Conservation (phyloP, 2,888 invertebrate genomes). For the Cabera pusaria region DNA sequence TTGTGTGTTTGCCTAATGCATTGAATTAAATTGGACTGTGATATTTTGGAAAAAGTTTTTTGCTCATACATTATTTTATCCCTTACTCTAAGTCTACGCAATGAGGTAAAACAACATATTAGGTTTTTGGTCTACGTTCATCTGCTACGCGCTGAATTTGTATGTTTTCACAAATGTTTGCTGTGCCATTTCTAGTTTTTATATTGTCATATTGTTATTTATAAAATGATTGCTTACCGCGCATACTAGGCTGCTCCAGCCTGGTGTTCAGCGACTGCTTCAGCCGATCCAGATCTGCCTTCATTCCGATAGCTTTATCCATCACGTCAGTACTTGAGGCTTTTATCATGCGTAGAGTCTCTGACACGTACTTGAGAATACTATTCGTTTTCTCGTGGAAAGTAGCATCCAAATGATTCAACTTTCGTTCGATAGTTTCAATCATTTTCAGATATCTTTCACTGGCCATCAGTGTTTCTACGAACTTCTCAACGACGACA, state of each 20-base stretch:
- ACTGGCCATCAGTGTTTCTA: slow-evolving; percentile 63
- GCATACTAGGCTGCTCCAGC: slow-evolving; percentile 38
- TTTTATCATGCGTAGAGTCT: slow-evolving; percentile 51
- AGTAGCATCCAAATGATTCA: slow-evolving; percentile 55
- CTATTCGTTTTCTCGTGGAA: slow-evolving; percentile 59
- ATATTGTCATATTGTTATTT: no score
- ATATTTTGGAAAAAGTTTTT: no score
- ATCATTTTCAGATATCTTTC: slow-evolving; percentile 66
- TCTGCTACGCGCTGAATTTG: no score
- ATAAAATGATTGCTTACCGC: slow-evolving; percentile 44
- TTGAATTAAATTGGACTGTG: no score
- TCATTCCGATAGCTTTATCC: slow-evolving; percentile 45
- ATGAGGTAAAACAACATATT: no score
- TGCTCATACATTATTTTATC: no score
- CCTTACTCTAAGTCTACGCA: no score
- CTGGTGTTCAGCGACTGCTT: slow-evolving; percentile 40
- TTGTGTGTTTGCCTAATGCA: no score
- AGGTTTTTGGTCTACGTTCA: no score
- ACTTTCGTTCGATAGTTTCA: slow-evolving; percentile 56
- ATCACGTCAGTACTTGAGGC: slow-evolving; percentile 37
- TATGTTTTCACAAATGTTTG: no score
- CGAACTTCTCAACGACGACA: slow-evolving; percentile 62
- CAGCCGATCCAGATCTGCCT: slow-evolving; percentile 49
- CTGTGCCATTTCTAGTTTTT: no score
- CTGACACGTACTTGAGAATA: slow-evolving; percentile 59